Base-by-base conservation (phyloP, 1,140 invertebrate genomes). In the Drosophila repletoides region DNA sequence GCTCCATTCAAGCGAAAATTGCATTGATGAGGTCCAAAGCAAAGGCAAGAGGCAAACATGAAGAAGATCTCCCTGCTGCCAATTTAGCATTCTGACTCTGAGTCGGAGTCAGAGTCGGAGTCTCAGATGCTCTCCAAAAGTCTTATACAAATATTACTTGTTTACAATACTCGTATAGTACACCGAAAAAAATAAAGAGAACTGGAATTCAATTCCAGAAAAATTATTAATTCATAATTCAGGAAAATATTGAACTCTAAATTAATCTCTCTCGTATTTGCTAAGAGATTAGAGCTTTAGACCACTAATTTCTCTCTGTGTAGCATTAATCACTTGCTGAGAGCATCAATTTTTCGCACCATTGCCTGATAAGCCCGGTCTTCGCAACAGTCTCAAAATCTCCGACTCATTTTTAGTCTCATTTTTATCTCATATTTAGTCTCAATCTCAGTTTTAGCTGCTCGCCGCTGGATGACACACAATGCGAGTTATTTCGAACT, bases 291-390 rank as follows among this genome's bases (percentile, higher is more conserved):
- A 15, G 22, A 29, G 40, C 26, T 12, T 43, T 46, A 9, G 5
- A 19, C 14, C 5, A 19, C 19, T 46, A 29, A 24, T 31, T 46
- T 24, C 19, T 46, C 10, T 29, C 43, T 17, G 22, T 41, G 17
- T 12, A 38, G 5, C 21, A 45, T 38, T 55, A 56, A 64, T 38
- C 51, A 17, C 21, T 24, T 31, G 36, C 46, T 34, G 71, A 66
- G 72, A 71, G 48, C 24, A 24, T 21, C 33, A 31, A 34, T 29
- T 49, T 52, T 29, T 53, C 40, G 24, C 34, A 28, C 21, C 22
- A 36, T 22, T 43, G 49, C 41, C 52, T 74, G 75, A 79, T 79
- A 79, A 79, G 75, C 70, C 71, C 33, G 41, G 15, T 49, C 31
- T 45, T 24, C 24, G 58, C 14, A 48, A 21, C 15, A 2, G 26